Conservation (phyloP, 1,140 invertebrate species). For the Pseudomyrmex pallidus region DNA sequence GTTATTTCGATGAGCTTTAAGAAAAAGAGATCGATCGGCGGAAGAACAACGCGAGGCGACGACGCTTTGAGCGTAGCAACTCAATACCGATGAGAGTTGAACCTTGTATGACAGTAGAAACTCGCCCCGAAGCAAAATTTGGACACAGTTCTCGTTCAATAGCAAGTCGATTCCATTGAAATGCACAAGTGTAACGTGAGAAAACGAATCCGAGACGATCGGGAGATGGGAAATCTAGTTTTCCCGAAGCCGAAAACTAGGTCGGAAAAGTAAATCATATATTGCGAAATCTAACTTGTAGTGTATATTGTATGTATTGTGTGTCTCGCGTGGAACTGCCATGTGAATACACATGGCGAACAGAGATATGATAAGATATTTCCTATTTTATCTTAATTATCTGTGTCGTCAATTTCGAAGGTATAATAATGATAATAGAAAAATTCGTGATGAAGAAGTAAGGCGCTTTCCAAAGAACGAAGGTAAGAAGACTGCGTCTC, state of each 20-base stretch:
- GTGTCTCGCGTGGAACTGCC: no score
- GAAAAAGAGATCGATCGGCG: neutral
- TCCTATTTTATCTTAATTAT: neutral
- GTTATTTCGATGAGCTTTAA: conserved; percentile 16
- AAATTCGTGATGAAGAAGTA: neutral
- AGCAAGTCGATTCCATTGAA: no score
- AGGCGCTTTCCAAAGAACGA: neutral
- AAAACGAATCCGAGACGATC: conserved; percentile 43
- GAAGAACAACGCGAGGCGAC: no score
- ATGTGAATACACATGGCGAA: no score
- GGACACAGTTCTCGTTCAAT: neutral
- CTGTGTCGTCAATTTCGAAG: neutral
- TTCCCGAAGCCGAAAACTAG: conserved; percentile 3
- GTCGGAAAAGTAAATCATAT: neutral
- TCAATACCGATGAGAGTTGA: neutral
- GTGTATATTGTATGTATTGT: no score
- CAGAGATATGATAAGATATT: no score
- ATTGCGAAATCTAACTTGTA: neutral
- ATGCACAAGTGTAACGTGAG: conserved; percentile 52
- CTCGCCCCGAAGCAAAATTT: conserved; percentile 54
- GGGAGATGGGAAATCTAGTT: conserved; percentile 22
- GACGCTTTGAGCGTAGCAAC: conserved; percentile 12
- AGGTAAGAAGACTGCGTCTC: neutral
- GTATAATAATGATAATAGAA: neutral
- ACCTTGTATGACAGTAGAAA: conserved; percentile 44